These are phyloP conservation scores for Coremacera marginata DNA, from an alignment of 2,888 invertebrate species.

Conservation along the genomic window DNA sequence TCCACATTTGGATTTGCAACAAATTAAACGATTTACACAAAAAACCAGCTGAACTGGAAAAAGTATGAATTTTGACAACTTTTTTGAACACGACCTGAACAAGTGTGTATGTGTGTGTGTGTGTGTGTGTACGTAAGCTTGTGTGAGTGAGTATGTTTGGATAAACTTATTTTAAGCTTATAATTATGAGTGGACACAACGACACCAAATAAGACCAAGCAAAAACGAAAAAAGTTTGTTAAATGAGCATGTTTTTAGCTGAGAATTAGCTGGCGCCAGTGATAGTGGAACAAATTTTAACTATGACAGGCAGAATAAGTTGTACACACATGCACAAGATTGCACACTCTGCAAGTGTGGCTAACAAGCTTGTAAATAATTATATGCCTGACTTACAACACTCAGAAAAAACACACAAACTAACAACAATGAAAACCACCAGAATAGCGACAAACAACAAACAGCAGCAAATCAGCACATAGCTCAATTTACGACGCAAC, in stretches of 20 bases:
- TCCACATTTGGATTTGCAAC: slow-evolving; percentile 1
- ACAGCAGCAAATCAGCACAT: neutral
- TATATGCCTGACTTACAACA: slow-evolving; percentile 15
- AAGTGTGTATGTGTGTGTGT: too few species aligned
- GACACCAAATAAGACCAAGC: neutral
- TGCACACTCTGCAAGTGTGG: neutral
- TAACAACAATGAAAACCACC: neutral
- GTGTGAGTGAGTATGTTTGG: too few species aligned
- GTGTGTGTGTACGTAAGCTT: too few species aligned
- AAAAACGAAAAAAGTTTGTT: neutral
- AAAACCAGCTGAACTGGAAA: neutral
- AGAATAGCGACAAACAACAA: neutral
- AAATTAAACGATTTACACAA: slow-evolving; percentile 18
- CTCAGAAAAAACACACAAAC: neutral
- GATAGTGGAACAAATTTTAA: neutral
- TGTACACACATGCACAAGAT: neutral
- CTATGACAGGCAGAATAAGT: slow-evolving; percentile 10
- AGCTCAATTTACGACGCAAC: neutral
- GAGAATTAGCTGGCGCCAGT: neutral
- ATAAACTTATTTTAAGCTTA: slow-evolving; percentile 11
- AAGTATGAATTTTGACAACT: neutral
- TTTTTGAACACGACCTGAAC: neutral
- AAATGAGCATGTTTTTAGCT: neutral
- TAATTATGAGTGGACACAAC: neutral
- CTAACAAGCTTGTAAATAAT: slow-evolving; percentile 24